These are phyloP conservation scores for Hydrotaea diabolus DNA, from an alignment of 2,888 invertebrate genomes.

Conservation along the genomic window DNA sequence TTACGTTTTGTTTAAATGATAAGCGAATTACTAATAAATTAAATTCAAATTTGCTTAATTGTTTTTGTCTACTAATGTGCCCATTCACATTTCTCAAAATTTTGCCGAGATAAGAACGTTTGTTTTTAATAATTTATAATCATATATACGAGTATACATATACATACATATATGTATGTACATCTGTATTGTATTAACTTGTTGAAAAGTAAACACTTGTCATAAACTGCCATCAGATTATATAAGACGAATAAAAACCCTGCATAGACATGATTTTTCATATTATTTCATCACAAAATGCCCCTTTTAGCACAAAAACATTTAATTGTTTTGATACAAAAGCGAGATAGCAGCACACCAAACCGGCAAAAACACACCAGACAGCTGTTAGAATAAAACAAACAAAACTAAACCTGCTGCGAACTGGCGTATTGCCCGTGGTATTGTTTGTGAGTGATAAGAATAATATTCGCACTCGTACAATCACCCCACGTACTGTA, in stretches of 20 bases:
- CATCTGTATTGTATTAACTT: background rate
- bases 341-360: background rate
- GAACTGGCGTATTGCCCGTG: background rate
- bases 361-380: background rate
- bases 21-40: no score
- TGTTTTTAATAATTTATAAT: no score
- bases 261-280: slow-evolving; percentile 10
- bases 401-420: background rate
- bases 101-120: no score
- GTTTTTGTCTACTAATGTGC: no score
- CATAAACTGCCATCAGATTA: background rate
- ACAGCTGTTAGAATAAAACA: slow-evolving; percentile 25
- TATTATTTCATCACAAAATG: slow-evolving; percentile 28
- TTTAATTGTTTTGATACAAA: slow-evolving; percentile 19
- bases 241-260: background rate
- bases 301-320: background rate
- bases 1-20: no score
- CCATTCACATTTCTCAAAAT: no score
- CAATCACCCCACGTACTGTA: background rate
- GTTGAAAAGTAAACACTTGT: background rate
- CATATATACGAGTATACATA: no score
- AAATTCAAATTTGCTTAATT: no score
- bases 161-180: no score
- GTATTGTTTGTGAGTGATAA: background rate
- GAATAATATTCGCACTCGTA: background rate